These are phyloP conservation scores for Xanthia togata DNA, from an alignment of 2,888 invertebrate genomes.

Conservation along the genomic window DNA sequence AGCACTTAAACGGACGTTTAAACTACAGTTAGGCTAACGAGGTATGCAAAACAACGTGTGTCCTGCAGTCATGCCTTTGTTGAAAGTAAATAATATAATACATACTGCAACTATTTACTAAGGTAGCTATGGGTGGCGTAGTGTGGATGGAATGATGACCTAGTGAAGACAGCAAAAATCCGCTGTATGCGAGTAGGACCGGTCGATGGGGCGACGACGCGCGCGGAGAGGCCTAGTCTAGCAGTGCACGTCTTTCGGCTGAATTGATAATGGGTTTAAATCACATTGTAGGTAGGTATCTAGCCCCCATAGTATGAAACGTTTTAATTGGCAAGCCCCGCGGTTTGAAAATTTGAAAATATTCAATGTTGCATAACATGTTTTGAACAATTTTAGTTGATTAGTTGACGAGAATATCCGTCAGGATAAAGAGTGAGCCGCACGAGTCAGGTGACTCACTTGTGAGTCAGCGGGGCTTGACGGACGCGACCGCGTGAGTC, in stretches of 20 bases:
- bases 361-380: too few relatives aligned
- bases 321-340: too few relatives aligned
- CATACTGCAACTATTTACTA: background rate
- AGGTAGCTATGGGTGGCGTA: background rate
- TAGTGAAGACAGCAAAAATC: background rate
- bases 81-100: background rate
- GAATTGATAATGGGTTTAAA: background rate
- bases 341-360: too few relatives aligned
- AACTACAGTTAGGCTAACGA: slow-evolving; percentile 43
- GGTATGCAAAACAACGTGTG: slow-evolving; percentile 11
- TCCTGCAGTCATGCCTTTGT: slow-evolving; percentile 4
- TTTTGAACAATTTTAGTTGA: too few relatives aligned
- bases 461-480: too few relatives aligned
- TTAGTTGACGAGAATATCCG: too few relatives aligned
- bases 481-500: too few relatives aligned
- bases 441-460: too few relatives aligned
- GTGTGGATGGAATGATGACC: background rate
- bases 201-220: background rate
- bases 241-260: background rate
- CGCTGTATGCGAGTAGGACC: background rate
- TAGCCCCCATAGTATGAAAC: too few relatives aligned
- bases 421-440: too few relatives aligned
- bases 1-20: slow-evolving; percentile 28
- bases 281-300: background rate
- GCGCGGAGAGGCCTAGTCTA: background rate